These are phyloP conservation scores for Sipha flava DNA, from an alignment of 1,140 invertebrate species.

Conservation along the genomic window DNA sequence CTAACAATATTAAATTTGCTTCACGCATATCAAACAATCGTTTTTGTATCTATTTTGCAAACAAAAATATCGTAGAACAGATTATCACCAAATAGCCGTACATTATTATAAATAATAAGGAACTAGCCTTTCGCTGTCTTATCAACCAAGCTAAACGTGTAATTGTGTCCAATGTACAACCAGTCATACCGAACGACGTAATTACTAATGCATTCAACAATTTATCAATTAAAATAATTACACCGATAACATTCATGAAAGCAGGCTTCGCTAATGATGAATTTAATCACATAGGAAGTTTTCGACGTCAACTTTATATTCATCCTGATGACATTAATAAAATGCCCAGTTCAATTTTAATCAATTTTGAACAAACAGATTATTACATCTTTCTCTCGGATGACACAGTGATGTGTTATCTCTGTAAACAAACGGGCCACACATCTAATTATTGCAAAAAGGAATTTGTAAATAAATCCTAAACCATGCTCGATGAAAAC, in stretches of 20 bases:
- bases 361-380: no score
- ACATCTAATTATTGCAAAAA: no score
- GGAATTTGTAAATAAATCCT: no score
- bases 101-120: neutral
- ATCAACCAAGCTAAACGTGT: neutral
- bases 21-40: neutral
- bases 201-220: neutral
- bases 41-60: neutral
- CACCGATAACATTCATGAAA: neutral
- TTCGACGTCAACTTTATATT: no score
- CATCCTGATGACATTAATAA: no score
- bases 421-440: no score
- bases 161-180: neutral
- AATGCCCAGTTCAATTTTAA: no score
- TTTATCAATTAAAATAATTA: neutral
- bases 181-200: neutral
- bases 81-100: neutral
- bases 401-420: no score
- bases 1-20: neutral
- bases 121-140: neutral
- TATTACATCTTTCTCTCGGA: no score
- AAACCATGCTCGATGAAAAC: no score
- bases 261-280: neutral
- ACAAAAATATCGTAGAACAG: neutral
- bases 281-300: neutral